These are phyloP conservation scores for Lissonota sp. DNA, from an alignment of 2,888 invertebrate genomes.

Conservation along the genomic window DNA sequence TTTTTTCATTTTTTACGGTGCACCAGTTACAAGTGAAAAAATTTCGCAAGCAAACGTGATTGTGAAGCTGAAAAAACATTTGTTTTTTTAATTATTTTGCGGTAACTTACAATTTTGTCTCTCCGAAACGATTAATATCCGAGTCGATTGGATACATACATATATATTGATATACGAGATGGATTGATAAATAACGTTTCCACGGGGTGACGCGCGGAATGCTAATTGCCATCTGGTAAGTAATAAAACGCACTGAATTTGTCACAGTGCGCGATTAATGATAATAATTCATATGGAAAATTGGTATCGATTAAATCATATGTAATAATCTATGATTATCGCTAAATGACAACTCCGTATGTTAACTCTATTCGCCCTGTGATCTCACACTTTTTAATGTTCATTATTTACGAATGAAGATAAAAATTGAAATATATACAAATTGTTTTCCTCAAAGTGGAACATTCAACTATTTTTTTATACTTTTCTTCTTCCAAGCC, in stretches of 20 bases:
- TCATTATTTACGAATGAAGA: too few relatives aligned
- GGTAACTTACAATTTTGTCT: neutral
- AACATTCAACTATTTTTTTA: too few relatives aligned
- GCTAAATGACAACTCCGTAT: constrained; percentile 32
- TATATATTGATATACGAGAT: constrained; percentile 7
- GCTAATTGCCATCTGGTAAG: constrained; percentile 29
- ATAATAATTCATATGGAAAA: constrained; percentile 32
- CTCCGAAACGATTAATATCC: constrained; percentile 26
- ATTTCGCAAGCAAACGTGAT: too few relatives aligned
- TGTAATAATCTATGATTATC: constrained; percentile 38
- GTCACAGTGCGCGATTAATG: constrained; percentile 9
- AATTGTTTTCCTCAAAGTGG: too few relatives aligned
- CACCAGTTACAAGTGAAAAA: too few relatives aligned
- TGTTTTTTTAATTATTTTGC: too few relatives aligned
- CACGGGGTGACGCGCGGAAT: neutral
- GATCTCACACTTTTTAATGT: neutral
- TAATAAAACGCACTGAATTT: constrained; percentile 25
- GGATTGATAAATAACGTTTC: constrained; percentile 33
- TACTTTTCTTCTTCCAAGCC: too few relatives aligned
- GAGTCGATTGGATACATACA: constrained; percentile 11
- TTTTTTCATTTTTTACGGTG: too few relatives aligned
- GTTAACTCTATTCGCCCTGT: neutral
- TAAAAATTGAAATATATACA: too few relatives aligned
- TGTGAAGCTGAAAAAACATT: too few relatives aligned
- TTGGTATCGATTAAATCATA: constrained; percentile 37